phyloP scores from a whole-genome alignment of 2,888 invertebrate genomes.

The Drosophila percnosoma region DNA sequence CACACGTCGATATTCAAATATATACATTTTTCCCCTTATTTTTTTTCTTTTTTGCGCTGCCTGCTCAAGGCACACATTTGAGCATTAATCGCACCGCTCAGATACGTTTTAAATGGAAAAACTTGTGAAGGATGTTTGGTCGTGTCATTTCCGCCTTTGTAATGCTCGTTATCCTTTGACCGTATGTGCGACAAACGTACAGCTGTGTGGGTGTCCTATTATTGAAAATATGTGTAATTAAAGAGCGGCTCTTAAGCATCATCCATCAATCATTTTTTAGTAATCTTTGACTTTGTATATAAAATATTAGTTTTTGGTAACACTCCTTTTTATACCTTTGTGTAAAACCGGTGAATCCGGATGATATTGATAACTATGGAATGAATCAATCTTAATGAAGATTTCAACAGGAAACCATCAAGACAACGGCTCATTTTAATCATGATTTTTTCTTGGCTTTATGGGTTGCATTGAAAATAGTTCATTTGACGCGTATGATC shows the following conservation, averaged over 20 bases:
- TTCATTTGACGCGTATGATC: too few relatives aligned
- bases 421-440: too few relatives aligned
- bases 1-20: conserved; percentile 80
- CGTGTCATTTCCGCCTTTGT: conserved; percentile 73
- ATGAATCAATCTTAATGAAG: background rate
- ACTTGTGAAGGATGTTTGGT: conserved; percentile 57
- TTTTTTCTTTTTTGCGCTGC: conserved; percentile 16
- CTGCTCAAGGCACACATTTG: conserved; percentile 43
- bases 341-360: background rate
- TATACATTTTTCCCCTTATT: conserved; percentile 30
- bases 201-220: conserved; percentile 47
- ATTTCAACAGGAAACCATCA: background rate
- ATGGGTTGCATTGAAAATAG: too few relatives aligned
- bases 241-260: conserved; percentile 29
- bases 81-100: conserved; percentile 32
- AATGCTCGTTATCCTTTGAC: conserved; percentile 64
- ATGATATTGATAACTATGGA: background rate
- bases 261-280: conserved; percentile 51
- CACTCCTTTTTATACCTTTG: background rate
- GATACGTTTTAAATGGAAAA: conserved; percentile 63
- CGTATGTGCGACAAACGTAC: conserved; percentile 34
- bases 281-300: background rate
- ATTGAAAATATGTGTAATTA: conserved; percentile 37
- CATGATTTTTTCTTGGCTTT: background rate
- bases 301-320: background rate